phyloP scores from a whole-genome alignment of 1,140 invertebrate species.

The Drosophila kanapiae region DNA sequence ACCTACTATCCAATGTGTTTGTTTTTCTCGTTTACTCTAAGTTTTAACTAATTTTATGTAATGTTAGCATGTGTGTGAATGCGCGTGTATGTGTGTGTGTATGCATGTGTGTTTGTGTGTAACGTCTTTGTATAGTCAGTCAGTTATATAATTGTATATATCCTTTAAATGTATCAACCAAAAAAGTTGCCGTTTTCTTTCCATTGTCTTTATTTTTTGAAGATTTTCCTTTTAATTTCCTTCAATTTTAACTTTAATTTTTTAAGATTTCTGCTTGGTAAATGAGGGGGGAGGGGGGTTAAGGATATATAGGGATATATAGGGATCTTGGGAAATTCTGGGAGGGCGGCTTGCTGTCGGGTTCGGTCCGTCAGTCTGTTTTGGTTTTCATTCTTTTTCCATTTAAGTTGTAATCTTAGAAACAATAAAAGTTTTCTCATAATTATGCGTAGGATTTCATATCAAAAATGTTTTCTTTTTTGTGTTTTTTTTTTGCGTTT shows the following conservation, averaged over 20 bases:
- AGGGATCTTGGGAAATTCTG: no score
- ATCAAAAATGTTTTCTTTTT: slow-evolving; percentile 54
- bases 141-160: slow-evolving; percentile 53
- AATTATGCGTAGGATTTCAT: slow-evolving; percentile 63
- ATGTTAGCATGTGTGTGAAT: slow-evolving; percentile 56
- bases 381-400: slow-evolving; percentile 48
- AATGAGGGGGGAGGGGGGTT: not conserved
- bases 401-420: slow-evolving; percentile 43
- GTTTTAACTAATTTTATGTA: slow-evolving; percentile 68
- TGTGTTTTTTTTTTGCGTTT: slow-evolving; percentile 27
- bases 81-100: slow-evolving; percentile 33
- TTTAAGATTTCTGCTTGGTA: slow-evolving; percentile 9
- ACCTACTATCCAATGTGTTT: slow-evolving; percentile 80
- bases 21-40: slow-evolving; percentile 56
- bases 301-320: no score
- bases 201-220: slow-evolving; percentile 45
- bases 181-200: slow-evolving; percentile 49
- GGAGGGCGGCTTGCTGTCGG: slow-evolving; percentile 53
- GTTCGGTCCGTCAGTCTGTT: slow-evolving; percentile 80
- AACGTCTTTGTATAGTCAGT: slow-evolving; percentile 77
- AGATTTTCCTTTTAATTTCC: slow-evolving; percentile 16
- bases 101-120: slow-evolving; percentile 51
- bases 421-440: slow-evolving; percentile 51
- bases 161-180: slow-evolving; percentile 49
- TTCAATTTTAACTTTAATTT: not conserved